Conservation (phyloP, 2,797 vertebrate species). For the Paramormyrops hopkinsi region DNA sequence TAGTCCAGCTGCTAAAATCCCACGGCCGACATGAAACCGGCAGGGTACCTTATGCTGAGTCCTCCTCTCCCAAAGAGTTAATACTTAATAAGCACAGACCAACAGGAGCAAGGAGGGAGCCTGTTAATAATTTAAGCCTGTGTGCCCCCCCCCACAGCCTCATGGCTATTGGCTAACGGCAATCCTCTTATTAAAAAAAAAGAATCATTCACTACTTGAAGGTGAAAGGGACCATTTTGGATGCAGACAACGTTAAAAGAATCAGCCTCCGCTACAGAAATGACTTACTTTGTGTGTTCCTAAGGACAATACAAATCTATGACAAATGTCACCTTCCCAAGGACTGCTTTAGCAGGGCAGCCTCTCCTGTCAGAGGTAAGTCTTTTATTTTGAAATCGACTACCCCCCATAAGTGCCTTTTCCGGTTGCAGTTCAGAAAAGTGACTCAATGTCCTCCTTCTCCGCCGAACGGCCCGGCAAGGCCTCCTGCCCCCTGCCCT, state of each 20-base stretch:
- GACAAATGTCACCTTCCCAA: not conserved
- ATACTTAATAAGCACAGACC: not conserved
- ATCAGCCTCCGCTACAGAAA: not conserved
- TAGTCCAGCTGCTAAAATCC: not conserved
- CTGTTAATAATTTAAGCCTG: not conserved
- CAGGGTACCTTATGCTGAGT: not conserved
- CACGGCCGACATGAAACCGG: no score
- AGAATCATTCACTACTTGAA: not conserved
- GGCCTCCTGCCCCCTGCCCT: conserved; percentile 45
- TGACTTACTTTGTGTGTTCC: not conserved
- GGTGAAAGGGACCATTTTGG: not conserved
- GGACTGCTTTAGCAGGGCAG: not conserved
- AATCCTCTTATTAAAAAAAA: not conserved
- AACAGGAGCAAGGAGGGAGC: not conserved
- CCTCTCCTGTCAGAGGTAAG: not conserved
- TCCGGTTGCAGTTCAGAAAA: conserved; percentile 48
- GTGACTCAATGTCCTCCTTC: conserved; percentile 58
- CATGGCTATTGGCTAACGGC: not conserved
- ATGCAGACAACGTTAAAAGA: not conserved
- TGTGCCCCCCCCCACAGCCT: not conserved
- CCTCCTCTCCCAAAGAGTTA: not conserved
- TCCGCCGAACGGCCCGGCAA: conserved; percentile 28
- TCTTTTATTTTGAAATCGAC: not conserved
- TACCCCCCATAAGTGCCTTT: not conserved
- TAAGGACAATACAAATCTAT: not conserved